Conservation (phyloP, 1,140 invertebrate species). For the Grapholita molesta region DNA sequence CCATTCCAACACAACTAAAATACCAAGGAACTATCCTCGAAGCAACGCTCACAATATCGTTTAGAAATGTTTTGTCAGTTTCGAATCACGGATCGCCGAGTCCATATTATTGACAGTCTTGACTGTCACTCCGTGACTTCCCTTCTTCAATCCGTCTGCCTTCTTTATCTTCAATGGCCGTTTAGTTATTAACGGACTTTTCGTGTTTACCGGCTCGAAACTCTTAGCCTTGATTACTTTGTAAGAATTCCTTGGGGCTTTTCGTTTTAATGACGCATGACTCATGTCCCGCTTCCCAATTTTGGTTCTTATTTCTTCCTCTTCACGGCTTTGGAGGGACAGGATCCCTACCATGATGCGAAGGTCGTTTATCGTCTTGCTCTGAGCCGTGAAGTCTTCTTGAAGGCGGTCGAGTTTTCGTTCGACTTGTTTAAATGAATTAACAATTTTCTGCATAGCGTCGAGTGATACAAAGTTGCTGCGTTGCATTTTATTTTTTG, state of each 20-base stretch:
- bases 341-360: slow-evolving; percentile 47
- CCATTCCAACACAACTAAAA: too few relatives aligned
- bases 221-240: neutral
- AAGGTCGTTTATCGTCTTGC: slow-evolving; percentile 47
- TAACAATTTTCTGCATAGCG: slow-evolving; percentile 42
- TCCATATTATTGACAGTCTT: neutral
- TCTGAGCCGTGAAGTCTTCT: slow-evolving; percentile 51
- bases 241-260: neutral
- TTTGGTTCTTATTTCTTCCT: neutral
- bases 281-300: neutral
- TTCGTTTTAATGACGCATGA: neutral
- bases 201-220: neutral
- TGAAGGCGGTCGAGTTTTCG: slow-evolving; percentile 62
- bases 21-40: too few relatives aligned
- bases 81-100: neutral
- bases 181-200: neutral
- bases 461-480: slow-evolving; percentile 19
- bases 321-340: slow-evolving; percentile 13
- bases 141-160: neutral
- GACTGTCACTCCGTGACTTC: neutral
- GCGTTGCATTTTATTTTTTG: neutral
- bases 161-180: neutral
- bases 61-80: neutral
- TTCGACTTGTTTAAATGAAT: slow-evolving; percentile 53
- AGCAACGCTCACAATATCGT: too few relatives aligned